Percentiles rank a stretch among this genome's conserved stretches.
Conservation (phyloP, 2,888 invertebrate species). For the Caenorhabditis sp. region DNA sequence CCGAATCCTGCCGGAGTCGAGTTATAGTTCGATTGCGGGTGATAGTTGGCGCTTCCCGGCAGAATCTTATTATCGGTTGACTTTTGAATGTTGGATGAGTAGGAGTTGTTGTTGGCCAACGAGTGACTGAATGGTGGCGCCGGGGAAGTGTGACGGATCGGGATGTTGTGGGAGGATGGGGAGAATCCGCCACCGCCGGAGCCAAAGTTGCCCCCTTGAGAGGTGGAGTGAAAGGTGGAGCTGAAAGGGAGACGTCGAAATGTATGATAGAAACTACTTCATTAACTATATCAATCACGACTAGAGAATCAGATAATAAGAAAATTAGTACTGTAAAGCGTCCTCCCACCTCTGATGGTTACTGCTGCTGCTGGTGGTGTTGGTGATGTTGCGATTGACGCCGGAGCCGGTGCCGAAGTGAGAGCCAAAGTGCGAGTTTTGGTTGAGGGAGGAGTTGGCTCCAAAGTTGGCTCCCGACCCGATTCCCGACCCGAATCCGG, state of each 20-base stretch:
- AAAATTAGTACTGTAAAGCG: conserved; percentile 19
- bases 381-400: conserved; percentile 38
- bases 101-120: conserved; percentile 5
- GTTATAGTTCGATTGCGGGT: conserved; percentile 48
- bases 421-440: conserved; percentile 42
- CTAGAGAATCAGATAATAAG: no score
- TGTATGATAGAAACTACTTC: conserved; percentile 4
- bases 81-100: conserved; percentile 10
- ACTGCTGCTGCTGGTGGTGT: conserved; percentile 42
- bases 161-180: conserved; percentile 46
- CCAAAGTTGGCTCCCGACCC: conserved; percentile 7
- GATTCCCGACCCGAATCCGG: conserved; percentile 52
- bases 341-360: conserved; percentile 68
- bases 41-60: conserved; percentile 46
- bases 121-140: conserved; percentile 36
- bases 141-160: conserved; percentile 43
- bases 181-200: conserved; percentile 34
- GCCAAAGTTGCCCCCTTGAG: conserved; percentile 3
- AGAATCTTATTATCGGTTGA: conserved; percentile 57
- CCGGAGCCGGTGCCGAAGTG: conserved; percentile 46
- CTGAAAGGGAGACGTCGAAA: conserved; percentile 20
- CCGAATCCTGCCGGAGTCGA: conserved; percentile 53
- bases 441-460: conserved; percentile 28
- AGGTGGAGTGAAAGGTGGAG: conserved; percentile 53
- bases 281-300: conserved; percentile 10